Evolutionary conservation across 1,140 invertebrate species (phyloP), one percentile per base, ranked within the genome.

Genomic region (Lysiphlebus fabarum): DNA sequence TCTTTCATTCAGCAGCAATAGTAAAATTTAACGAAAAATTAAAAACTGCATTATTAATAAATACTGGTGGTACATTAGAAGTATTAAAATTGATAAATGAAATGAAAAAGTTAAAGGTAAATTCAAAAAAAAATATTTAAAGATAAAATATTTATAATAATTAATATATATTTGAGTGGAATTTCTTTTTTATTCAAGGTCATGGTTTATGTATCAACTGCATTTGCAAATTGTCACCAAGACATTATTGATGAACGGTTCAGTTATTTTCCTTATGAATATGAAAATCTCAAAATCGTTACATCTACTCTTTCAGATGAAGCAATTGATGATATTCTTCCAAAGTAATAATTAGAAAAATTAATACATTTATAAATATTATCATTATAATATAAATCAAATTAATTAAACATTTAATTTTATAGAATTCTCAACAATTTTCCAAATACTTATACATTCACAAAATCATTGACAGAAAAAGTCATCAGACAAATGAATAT

Each of bases 381-480:
- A 53, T 17, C n/a, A n/a, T 53, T 0, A 55, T 36, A 44, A 36
- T 14, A 26, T 34, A n/a, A n/a, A n/a, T n/a, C n/a, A n/a, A n/a
- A n/a, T n/a, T n/a, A n/a, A 43, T 43, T 43, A 36, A 26, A 38
- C 43, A 53, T 7, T 26, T 50, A 33, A 41, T 56, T 59, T 75
- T 72, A 8, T 70, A 87, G 85, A 58, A 75, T 86, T 42, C 69
- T 89, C 8, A 82, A 83, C 50, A 78, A 81, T 10, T 85, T 86
- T 80, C 86, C 88, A 0, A 90, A 90, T 65, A 88, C 87, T 1
- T 90, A 90, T 67, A 85, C 87, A 2, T 90, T 87, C 62, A 89
- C 88, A 3, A 90, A 90, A 80, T 86, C 86, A 2, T 66, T 90
- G 33, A 85, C 88, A 0, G 89, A 91, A 69, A 81, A 83, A 50